A percentile compares a stretch with the other conserved stretches of the same genome.
Evolutionary conservation across 2,797 vertebrate species (phyloP).

Genomic region (Pangasius larnaudii): DNA sequence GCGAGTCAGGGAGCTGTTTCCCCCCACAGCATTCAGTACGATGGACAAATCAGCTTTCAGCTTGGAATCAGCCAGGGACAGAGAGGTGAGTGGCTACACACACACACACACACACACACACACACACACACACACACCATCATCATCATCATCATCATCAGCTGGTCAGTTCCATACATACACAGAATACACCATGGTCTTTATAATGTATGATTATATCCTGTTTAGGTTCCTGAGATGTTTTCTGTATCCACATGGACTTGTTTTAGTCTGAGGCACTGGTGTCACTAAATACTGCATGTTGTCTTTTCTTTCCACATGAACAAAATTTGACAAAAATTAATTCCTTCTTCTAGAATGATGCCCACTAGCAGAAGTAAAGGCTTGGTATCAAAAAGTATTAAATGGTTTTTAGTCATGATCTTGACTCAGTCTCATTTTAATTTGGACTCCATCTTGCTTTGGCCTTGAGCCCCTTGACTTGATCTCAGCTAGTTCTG

Average conservation of each 20-base stretch:
- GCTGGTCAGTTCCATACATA: neutral
- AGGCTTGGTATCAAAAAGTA: neutral
- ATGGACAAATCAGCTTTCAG: constrained; percentile 92
- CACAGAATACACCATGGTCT: neutral
- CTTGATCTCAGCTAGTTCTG: neutral
- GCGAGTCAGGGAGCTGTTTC: constrained; percentile 90
- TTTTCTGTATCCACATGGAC: neutral
- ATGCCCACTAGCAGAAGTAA: neutral
- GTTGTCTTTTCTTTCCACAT: neutral
- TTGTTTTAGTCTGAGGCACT: neutral
- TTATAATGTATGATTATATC: neutral
- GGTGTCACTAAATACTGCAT: neutral
- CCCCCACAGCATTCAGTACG: constrained; percentile 92
- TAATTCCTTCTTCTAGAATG: neutral
- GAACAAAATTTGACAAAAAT: neutral
- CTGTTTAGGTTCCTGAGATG: neutral
- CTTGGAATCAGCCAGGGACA: constrained; percentile 93
- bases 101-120: constrained; percentile 39
- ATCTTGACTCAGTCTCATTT: neutral
- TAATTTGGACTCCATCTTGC: neutral
- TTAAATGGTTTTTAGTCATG: neutral
- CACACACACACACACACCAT: neutral
- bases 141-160: neutral
- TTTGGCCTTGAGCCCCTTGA: neutral
- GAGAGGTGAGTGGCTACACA: constrained; percentile 86